Base-by-base conservation (phyloP, 2,888 invertebrate species). In the Alloscopus bannaensis region DNA sequence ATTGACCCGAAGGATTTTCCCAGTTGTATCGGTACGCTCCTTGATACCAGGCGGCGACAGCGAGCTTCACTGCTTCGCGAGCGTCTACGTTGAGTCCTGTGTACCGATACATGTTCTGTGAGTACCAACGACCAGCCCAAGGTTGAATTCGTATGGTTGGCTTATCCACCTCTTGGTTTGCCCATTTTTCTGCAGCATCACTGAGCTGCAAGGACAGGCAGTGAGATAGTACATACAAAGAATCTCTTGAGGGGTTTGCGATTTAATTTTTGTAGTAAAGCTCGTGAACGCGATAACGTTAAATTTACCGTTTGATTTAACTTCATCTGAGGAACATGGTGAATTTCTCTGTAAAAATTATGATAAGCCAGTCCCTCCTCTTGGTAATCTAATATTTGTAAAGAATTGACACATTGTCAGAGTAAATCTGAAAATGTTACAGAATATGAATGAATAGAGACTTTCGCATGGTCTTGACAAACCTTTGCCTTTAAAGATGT, bases 11-110 rank as follows among this genome's bases (percentile, higher is more conserved):
- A 20, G 81, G 81, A 59, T 72, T 45, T 52, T 81, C 77, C 68
- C 72, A 81, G 81, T 81, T 40, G 62, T 82, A 82, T 20, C 65
- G 55, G 11, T 64, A 65, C 28, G 78, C 72, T 50, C 65, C 60
- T 47, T 69, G 59, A 68, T 82, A 82, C 82, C 82, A 82, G 29
- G 66, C 72, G 22, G 75, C 82, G 42, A 81, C 71, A 20, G 80
- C 82, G 3, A 82, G 68, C 60, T 47, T 62, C 3, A 69, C 70
- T 1, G 82, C 80, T 24, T 75, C 73, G 2, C 52, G 60, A 6
- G 45, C 18, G 2, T 72, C 73, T 1, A 82, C 68, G 0, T 22
- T 47, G 0, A 16, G 13, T n/a, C 75, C 71, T 2, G 42, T 68
- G 2, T 81, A 45, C 3, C 71, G 70, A 31, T 75, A 83, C 13